Evolutionary conservation across 2,888 invertebrate genomes (phyloP).

Genomic region (Andrena flavipes): DNA sequence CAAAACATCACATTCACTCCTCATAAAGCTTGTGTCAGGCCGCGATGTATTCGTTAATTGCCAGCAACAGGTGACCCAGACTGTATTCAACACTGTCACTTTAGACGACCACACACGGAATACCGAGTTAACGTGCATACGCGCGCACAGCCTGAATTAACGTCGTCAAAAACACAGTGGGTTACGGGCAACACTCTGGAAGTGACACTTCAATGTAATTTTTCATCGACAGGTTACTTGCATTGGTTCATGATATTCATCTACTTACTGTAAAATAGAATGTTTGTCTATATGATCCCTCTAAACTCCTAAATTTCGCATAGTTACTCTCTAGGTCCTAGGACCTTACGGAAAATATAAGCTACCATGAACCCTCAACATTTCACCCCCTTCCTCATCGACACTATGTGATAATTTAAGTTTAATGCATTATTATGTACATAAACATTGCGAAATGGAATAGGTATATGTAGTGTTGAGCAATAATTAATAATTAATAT

Average conservation of each 20-base stretch:
- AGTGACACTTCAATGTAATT: conserved; percentile 7
- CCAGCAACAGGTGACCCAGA: conserved; percentile 79
- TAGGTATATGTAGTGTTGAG: no score
- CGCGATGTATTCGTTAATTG: conserved; percentile 76
- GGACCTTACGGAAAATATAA: no score
- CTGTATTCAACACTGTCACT: conserved; percentile 60
- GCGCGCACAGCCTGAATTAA: conserved; percentile 38
- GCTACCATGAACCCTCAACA: no score
- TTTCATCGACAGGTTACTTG: conserved; percentile 2
- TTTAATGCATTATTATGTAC: no score
- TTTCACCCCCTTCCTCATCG: no score
- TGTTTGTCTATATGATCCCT: no score
- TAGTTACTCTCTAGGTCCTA: no score
- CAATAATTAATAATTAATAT: no score
- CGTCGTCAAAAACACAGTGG: conserved; percentile 59
- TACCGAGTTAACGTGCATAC: conserved; percentile 51
- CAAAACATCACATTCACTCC: conserved; percentile 60
- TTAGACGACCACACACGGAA: conserved; percentile 63
- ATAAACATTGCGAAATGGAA: no score
- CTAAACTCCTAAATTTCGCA: no score
- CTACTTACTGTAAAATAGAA: no score
- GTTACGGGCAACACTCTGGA: conserved; percentile 37
- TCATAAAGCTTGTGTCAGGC: conserved; percentile 58
- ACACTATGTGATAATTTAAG: no score
- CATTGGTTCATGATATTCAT: background rate